Base-by-base conservation (phyloP, 2,888 invertebrate species). In the Microctonus hyperodae region DNA sequence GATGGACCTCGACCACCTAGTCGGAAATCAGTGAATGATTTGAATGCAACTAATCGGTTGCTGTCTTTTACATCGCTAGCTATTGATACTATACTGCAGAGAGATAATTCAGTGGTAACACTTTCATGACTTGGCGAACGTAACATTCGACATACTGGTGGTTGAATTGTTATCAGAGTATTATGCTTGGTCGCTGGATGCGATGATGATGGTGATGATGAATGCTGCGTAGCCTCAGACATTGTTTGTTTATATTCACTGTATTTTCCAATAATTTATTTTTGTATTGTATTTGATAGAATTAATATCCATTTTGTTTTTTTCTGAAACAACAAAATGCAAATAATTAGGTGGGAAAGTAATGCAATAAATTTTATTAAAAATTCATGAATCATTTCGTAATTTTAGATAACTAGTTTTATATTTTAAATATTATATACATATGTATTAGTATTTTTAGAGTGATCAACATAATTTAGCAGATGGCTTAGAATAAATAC, bases 91-190 rank as follows among this genome's bases (percentile, higher is more conserved):
- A 91, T 88, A 67, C 93, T 92, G 85, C 93, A 92, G 67, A 93
- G 85, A 0, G 93, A 93, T 62, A 94, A 85, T 83, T 94, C 93
- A 0, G 93, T 94, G 13, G 92, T 92, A 75, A 94, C 92, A 20
- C 92, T 92, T 85, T 94, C 94, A 84, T 92, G 93, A 20, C 92
- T 93, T 5, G 93, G 93, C 1, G 93, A 93, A 61, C 93, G 88
- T 70, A 90, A 81, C 85, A 90, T 89, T 69, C 91, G 89, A 78
- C 89, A 88, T 13, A 85, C 85, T 10, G 87, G 86, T 51, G 86
- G 86, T 73, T 87, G 87, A 25, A 78, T 74, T 9, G 72, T 71
- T 16, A 77, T 73, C 48, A 77, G 68, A 20, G 74, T 72, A 50
- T 44, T 44, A 16, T 71, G 72, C 11, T 68, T 70, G n/a, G 68